Evolutionary conservation across 2,888 invertebrate species (phyloP).

Genomic region (Malacosoma neustria): DNA sequence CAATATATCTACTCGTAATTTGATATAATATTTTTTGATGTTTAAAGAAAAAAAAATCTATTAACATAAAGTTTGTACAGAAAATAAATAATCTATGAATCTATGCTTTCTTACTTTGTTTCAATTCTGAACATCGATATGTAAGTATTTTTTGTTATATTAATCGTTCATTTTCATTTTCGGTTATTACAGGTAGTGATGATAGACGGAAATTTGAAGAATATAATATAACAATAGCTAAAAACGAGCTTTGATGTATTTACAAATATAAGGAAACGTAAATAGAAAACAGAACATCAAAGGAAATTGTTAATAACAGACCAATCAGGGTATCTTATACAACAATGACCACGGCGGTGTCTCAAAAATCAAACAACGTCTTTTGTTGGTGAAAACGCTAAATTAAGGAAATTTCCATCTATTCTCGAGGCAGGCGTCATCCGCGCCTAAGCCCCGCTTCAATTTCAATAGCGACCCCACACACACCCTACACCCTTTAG

Average conservation of each 20-base stretch:
- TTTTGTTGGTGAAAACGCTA: conserved; percentile 74
- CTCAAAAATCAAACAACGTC: conserved; percentile 71
- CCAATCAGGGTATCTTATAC: background rate
- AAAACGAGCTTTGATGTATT: background rate
- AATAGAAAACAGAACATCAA: no score
- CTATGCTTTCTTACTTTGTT: no score
- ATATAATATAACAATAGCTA: background rate
- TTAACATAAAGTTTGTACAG: no score
- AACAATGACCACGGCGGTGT: conserved; percentile 44
- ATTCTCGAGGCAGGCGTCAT: conserved; percentile 74
- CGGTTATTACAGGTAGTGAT: no score
- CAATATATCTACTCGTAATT: no score
- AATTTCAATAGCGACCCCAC: conserved; percentile 71
- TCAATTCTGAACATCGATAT: no score
- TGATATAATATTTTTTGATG: no score
- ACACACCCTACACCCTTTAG: conserved; percentile 73
- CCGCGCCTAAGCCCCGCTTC: conserved; percentile 74
- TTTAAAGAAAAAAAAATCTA: no score
- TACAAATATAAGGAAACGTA: background rate
- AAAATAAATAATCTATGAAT: no score
- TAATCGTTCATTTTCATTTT: no score
- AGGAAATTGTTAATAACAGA: background rate
- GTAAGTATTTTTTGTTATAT: no score
- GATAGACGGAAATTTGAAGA: no score
- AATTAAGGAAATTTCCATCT: conserved; percentile 76